Evolutionary conservation across 2,888 invertebrate species (phyloP).

Genomic region (Tricholauxania praeusta): DNA sequence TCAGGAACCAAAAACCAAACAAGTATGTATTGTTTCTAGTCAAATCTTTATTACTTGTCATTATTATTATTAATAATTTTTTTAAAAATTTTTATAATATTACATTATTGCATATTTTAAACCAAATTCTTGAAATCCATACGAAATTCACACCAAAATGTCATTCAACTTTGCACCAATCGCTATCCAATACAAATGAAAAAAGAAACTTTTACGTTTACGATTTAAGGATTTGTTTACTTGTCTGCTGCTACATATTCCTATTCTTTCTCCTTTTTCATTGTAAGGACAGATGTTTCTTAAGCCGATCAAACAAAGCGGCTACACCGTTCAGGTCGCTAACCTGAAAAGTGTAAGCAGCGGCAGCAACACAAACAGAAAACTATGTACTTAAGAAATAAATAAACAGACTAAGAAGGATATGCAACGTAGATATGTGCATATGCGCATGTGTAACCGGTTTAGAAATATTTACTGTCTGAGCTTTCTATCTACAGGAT

Average conservation of each 20-base stretch:
- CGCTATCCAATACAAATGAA: neutral
- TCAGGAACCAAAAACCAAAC: constrained; percentile 64
- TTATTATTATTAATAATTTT: too few relatives aligned
- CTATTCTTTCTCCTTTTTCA: too few relatives aligned
- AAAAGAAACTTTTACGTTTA: neutral
- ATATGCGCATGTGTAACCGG: constrained; percentile 18
- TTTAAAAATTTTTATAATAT: too few relatives aligned
- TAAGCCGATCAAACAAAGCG: neutral
- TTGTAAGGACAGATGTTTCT: constrained; percentile 26
- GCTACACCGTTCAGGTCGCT: constrained; percentile 16
- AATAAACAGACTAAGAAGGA: constrained; percentile 4
- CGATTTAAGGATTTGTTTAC: neutral
- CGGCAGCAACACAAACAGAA: neutral
- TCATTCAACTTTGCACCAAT: neutral
- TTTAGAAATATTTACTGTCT: neutral
- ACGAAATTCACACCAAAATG: neutral
- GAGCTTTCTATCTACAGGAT: neutral
- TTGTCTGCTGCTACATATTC: too few relatives aligned
- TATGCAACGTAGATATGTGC: neutral
- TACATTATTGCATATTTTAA: too few relatives aligned
- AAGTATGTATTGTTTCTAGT: constrained; percentile 56
- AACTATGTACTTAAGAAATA: neutral
- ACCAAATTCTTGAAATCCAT: too few relatives aligned
- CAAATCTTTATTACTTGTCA: too few relatives aligned
- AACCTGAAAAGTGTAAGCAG: constrained; percentile 6